phyloP scores from a whole-genome alignment of 1,140 invertebrate genomes.

The Drosophila kurseongensis region DNA sequence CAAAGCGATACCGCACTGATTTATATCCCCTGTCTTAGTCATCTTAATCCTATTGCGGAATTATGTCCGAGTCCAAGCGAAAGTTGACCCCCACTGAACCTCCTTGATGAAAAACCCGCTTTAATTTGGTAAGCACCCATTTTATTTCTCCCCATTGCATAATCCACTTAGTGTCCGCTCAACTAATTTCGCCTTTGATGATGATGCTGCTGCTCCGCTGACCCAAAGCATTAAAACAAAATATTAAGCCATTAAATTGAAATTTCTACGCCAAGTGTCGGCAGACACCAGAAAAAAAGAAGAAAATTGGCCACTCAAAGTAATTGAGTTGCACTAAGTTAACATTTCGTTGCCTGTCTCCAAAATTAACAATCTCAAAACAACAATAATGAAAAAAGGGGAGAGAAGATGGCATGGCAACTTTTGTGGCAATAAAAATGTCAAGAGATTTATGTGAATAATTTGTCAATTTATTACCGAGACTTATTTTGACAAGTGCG shows the following conservation, averaged over 20 bases:
- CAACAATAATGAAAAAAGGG: not conserved
- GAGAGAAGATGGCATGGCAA: constrained; percentile 17
- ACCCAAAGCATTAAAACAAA: constrained; percentile 49
- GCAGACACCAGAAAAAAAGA: constrained; percentile 23
- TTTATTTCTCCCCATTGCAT: constrained; percentile 47
- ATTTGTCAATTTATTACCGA: constrained; percentile 68
- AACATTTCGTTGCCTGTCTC: constrained; percentile 30
- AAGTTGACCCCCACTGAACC: constrained; percentile 16
- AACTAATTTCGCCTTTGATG: constrained; percentile 27
- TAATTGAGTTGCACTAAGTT: constrained; percentile 61
- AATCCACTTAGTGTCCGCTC: constrained; percentile 20
- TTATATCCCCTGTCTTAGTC: not conserved
- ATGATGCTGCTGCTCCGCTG: constrained; percentile 26
- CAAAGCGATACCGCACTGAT: constrained; percentile 22
- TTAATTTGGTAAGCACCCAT: constrained; percentile 11
- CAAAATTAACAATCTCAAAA: constrained; percentile 20
- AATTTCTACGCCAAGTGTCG: constrained; percentile 61
- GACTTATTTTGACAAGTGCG: constrained; percentile 68
- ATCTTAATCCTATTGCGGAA: not conserved
- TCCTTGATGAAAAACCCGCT: constrained; percentile 4
- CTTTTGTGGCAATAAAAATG: constrained; percentile 64
- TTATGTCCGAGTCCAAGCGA: constrained; percentile 1
- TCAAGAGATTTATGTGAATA: constrained; percentile 64
- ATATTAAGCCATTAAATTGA: constrained; percentile 64
- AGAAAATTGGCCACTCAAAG: constrained; percentile 71